Evolutionary conservation across 2,888 invertebrate genomes (phyloP).

Genomic region (Drosophila incognita): DNA sequence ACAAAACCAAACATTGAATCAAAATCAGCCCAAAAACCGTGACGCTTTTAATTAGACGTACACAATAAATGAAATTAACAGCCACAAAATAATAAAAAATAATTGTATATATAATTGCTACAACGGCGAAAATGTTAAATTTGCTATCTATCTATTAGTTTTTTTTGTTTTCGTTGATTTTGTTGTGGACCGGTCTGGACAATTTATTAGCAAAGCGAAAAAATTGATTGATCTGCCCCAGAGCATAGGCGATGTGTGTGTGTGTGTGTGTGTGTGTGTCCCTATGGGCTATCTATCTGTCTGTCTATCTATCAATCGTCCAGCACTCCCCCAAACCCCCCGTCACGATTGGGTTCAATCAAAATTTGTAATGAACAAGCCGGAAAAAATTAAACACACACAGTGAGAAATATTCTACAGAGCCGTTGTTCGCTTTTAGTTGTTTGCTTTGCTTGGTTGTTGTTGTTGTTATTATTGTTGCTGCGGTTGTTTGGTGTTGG

Average conservation of each 20-base stretch:
- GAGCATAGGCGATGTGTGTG: constrained; percentile 33
- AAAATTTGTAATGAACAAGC: constrained; percentile 79
- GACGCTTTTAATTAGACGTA: constrained; percentile 61
- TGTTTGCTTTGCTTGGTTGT: constrained; percentile 46
- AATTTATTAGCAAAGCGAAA: constrained; percentile 71
- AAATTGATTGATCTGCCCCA: constrained; percentile 75
- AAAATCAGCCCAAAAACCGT: constrained; percentile 21
- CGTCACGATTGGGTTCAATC: constrained; percentile 63
- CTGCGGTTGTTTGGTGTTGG: constrained; percentile 40
- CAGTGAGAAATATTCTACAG: constrained; percentile 24
- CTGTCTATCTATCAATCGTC: constrained; percentile 15
- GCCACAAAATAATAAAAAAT: constrained; percentile 27
- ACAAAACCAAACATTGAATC: constrained; percentile 21
- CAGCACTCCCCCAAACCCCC: no score
- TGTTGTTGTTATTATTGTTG: constrained; percentile 15
- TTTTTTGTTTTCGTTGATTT: constrained; percentile 1
- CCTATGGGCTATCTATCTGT: constrained; percentile 21
- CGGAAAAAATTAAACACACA: constrained; percentile 68
- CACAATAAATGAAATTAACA: constrained; percentile 77
- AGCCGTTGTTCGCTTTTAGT: constrained; percentile 31
- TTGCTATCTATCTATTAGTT: constrained; percentile 49
- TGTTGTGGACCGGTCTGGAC: constrained; percentile 18
- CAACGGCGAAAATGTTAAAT: constrained; percentile 63
- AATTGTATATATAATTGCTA: constrained; percentile 64
- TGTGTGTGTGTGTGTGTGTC: constrained; percentile 27